Evolutionary conservation across 2,888 invertebrate genomes (phyloP).

Genomic region (Alviniconcha strummeri): DNA sequence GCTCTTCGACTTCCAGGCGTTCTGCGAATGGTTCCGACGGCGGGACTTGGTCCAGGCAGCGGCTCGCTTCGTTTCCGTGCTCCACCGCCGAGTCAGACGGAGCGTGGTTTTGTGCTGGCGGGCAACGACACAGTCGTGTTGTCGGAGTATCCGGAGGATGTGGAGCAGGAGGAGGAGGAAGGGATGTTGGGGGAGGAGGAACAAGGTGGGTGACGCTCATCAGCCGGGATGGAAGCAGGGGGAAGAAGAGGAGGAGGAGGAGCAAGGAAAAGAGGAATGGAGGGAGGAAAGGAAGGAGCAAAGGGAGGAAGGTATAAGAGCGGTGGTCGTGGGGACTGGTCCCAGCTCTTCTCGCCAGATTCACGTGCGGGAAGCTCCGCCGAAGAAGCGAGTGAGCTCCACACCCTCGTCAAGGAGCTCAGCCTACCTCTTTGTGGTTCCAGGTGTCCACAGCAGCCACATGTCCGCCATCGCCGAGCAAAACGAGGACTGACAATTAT

Average conservation of each 20-base stretch:
- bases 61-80: too few relatives aligned
- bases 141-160: background rate
- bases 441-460: background rate
- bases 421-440: background rate
- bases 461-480: background rate
- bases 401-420: background rate
- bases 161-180: background rate
- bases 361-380: constrained; percentile 6
- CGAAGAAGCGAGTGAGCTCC: background rate
- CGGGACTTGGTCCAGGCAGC: background rate
- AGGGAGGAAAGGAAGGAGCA: too few relatives aligned
- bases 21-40: background rate
- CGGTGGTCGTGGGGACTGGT: background rate
- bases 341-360: background rate
- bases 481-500: background rate
- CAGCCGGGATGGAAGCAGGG: background rate
- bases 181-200: background rate
- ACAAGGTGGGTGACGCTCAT: background rate
- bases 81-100: background rate
- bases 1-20: background rate
- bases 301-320: background rate
- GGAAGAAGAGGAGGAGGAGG: background rate
- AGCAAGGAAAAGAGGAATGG: background rate
- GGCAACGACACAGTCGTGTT: background rate
- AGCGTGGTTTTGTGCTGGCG: background rate